phyloP scores from a whole-genome alignment of 2,888 invertebrate species.

The Apamea sordens region DNA sequence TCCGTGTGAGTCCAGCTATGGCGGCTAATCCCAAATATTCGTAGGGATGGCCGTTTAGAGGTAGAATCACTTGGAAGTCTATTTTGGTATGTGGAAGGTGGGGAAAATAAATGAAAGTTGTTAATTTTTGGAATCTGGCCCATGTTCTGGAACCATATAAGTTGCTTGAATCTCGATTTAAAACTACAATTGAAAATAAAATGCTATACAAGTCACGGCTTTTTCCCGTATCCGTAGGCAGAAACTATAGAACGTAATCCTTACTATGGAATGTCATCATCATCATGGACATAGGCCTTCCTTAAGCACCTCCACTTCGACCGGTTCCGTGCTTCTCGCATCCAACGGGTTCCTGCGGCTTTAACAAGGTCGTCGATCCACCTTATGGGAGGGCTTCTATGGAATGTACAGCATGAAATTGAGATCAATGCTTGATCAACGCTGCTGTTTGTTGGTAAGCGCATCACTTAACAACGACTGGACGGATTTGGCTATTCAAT shows the following conservation, averaged over 20 bases:
- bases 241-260: neutral
- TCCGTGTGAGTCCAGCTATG: slow-evolving; percentile 58
- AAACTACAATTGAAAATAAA: neutral
- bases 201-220: neutral
- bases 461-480: neutral
- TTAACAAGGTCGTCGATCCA: no score
- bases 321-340: no score
- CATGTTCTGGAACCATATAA: neutral
- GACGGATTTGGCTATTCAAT: neutral
- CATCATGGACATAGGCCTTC: no score
- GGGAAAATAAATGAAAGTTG: neutral
- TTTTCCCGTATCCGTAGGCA: neutral
- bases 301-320: no score
- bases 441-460: neutral
- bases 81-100: slow-evolving; percentile 16
- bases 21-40: slow-evolving; percentile 59
- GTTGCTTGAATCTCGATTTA: neutral
- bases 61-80: slow-evolving; percentile 3
- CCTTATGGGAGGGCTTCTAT: neutral
- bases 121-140: neutral
- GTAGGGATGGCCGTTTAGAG: slow-evolving; percentile 41
- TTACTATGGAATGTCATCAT: neutral
- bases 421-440: neutral
- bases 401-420: neutral
- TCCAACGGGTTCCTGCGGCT: no score